phyloP scores from a whole-genome alignment of 64 coral and sea anemone genomes.

The Porites australiensis region DNA sequence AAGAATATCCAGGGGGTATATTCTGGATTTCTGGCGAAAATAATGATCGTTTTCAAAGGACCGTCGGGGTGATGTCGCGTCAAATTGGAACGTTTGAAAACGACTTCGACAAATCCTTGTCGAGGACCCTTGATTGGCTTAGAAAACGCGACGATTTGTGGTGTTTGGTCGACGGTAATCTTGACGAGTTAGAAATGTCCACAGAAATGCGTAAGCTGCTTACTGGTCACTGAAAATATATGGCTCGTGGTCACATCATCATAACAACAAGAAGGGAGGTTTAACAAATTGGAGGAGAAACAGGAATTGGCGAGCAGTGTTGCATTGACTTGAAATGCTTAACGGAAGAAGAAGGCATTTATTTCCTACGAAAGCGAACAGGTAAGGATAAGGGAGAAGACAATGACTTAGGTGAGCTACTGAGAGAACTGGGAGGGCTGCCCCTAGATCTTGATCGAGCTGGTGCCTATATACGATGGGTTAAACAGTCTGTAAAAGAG shows the following conservation, averaged over 20 bases:
- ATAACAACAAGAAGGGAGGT: slow-evolving; percentile 76
- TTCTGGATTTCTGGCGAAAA: slow-evolving; percentile 70
- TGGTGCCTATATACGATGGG: slow-evolving; percentile 42
- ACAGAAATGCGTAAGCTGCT: slow-evolving; percentile 60
- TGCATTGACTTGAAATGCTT: slow-evolving; percentile 71
- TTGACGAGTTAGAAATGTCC: slow-evolving; percentile 65
- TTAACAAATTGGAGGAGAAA: slow-evolving; percentile 41
- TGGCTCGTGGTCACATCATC: slow-evolving; percentile 46
- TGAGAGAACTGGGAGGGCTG: slow-evolving; percentile 62
- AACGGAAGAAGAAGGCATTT: slow-evolving; percentile 33
- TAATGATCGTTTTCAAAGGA: slow-evolving; percentile 36
- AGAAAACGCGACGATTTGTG: slow-evolving; percentile 44
- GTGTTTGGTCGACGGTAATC: slow-evolving; percentile 70
- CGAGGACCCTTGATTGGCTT: slow-evolving; percentile 59
- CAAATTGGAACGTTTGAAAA: slow-evolving; percentile 38
- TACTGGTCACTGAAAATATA: slow-evolving; percentile 61
- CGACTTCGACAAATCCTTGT: background rate
- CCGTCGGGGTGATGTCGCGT: slow-evolving; percentile 57
- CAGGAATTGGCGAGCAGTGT: slow-evolving; percentile 39
- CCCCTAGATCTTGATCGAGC: slow-evolving; percentile 74
- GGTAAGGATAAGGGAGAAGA: background rate
- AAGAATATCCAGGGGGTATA: slow-evolving; percentile 37
- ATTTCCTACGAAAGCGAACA: slow-evolving; percentile 64
- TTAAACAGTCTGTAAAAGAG: background rate
- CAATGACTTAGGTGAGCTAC: slow-evolving; percentile 28